Conservation (phyloP, 2,888 invertebrate species). For the Spilarctia lutea region DNA sequence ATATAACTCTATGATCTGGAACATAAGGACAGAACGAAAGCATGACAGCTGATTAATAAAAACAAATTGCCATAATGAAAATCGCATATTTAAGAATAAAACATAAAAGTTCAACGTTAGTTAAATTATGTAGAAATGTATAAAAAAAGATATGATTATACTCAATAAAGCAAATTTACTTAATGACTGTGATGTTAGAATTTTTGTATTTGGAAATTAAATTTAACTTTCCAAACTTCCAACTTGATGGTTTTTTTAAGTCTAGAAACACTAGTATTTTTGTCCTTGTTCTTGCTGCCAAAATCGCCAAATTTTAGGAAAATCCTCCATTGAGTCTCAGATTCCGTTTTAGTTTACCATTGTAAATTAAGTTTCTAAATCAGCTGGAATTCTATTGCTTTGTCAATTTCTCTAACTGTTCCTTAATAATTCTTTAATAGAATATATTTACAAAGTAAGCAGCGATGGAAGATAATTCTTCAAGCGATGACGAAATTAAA, state of each 20-base stretch:
- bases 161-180: background rate
- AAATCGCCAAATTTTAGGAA: conserved; percentile 56
- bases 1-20: no score
- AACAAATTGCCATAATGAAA: conserved; percentile 15
- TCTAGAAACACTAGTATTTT: conserved; percentile 50
- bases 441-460: conserved; percentile 49
- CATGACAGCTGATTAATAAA: conserved; percentile 12
- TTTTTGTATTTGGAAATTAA: no score
- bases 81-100: background rate
- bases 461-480: conserved; percentile 80
- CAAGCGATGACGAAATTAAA: conserved; percentile 78
- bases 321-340: conserved; percentile 57
- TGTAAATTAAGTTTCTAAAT: conserved; percentile 32
- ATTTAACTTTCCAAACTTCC: background rate
- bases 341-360: conserved; percentile 40
- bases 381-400: conserved; percentile 45
- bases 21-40: no score
- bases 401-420: conserved; percentile 29
- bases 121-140: background rate
- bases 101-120: background rate
- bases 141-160: background rate
- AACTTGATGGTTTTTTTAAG: conserved; percentile 17
- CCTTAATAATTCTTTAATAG: conserved; percentile 34
- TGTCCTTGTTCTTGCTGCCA: conserved; percentile 54
- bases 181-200: background rate